Conservation (phyloP, 2,888 invertebrate genomes). For the Ectemnius cavifrons region DNA sequence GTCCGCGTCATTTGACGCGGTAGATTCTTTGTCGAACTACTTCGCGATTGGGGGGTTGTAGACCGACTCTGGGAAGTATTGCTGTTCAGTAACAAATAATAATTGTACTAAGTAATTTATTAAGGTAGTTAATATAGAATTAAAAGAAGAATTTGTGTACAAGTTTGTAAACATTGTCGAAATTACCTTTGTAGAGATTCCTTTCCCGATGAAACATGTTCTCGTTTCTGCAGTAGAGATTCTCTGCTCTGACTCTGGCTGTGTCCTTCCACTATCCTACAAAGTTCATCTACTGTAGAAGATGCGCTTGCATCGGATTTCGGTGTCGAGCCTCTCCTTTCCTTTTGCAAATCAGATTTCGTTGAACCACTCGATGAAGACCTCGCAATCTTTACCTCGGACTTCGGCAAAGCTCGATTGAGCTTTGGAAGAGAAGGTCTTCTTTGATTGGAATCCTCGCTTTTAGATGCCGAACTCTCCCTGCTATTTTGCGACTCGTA, state of each 20-base stretch:
- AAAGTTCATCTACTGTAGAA: slow-evolving; percentile 54
- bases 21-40: slow-evolving; percentile 61
- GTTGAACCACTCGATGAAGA: slow-evolving; percentile 47
- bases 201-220: slow-evolving; percentile 49
- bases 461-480: slow-evolving; percentile 44
- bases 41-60: slow-evolving; percentile 57
- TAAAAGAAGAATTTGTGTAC: neutral
- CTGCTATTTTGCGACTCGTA: slow-evolving; percentile 38
- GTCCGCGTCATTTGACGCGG: slow-evolving; percentile 70
- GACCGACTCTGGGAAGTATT: slow-evolving; percentile 58
- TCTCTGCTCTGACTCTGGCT: slow-evolving; percentile 55
- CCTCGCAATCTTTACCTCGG: slow-evolving; percentile 53
- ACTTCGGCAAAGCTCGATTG: slow-evolving; percentile 53
- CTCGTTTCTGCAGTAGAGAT: slow-evolving; percentile 44
- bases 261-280: slow-evolving; percentile 55
- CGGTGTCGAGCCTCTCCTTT: slow-evolving; percentile 54
- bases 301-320: slow-evolving; percentile 52
- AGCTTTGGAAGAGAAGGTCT: slow-evolving; percentile 58
- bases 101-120: neutral
- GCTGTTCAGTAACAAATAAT: slow-evolving; percentile 26
- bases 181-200: slow-evolving; percentile 59
- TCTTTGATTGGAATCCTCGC: slow-evolving; percentile 56
- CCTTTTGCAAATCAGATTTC: slow-evolving; percentile 39
- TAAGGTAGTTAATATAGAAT: neutral
- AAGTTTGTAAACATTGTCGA: neutral